Evolutionary conservation across 2,888 invertebrate species (phyloP), one percentile per base, ranked within the genome.

Genomic region (Lepetodrilus schrolli): DNA sequence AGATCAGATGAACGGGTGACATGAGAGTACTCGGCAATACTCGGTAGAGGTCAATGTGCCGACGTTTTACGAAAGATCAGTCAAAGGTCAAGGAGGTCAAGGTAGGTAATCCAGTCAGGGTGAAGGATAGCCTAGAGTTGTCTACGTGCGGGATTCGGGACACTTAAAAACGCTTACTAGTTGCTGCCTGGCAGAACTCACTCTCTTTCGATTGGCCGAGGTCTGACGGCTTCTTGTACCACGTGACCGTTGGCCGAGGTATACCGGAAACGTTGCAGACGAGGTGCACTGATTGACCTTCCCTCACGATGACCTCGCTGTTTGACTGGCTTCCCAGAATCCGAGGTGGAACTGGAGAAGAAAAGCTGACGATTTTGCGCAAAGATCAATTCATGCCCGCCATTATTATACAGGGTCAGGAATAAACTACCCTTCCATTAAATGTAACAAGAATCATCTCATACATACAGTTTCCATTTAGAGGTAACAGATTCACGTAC

Each of bases 221-320:
- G 21, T 49, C 50, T 10, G 43, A 51, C 17, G 78, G 73, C 48
- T 78, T 72, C 23, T 83, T 79, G 85, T 92, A 96, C 98, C 98
- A 98, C 93, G 95, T 96, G 84, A 98, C 95, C 92, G 95, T 95
- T n/a, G 98, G 97, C 26, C 94, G 93, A 1, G 98, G 93, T 74
- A 94, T 93, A 0, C 96, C 96, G 70, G 93, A 93, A 1, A 95
- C 93, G 47, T 95, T 94, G 13, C 94, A 93, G 78, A 94, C 95
- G 88, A 98, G 93, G 79, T 96, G 96, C 83, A 97, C 95, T 91
- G 96, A 96, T 91, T 96, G 96, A 91, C 96, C 96, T 92, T 98
- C 98, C 26, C 96, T 93, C 43, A 97, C 96, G 2, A 96, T 96
- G 80, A 97, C 95, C 72, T 96, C 96, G 68, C 81, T 78, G 48